A percentile compares a stretch with the other conserved stretches of the same genome.
phyloP scores from a whole-genome alignment of 2,797 vertebrate genomes.

The Tympanoctomys barrerae region DNA sequence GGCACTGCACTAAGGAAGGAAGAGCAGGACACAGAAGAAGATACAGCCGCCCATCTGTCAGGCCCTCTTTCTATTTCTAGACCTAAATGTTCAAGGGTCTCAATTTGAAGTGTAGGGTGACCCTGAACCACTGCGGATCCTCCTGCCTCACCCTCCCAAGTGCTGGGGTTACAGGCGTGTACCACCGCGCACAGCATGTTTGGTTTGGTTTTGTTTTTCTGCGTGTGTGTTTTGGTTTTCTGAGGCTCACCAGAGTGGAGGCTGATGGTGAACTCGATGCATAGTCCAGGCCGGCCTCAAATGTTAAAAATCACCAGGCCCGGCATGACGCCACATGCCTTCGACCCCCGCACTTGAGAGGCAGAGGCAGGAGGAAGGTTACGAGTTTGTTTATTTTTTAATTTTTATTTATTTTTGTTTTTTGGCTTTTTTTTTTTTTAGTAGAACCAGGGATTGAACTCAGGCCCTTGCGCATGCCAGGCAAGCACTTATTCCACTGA shows the following conservation, averaged over 20 bases:
- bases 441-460: too few species aligned
- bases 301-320: slow-evolving; percentile 8
- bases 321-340: too few species aligned
- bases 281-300: background rate
- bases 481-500: too few species aligned
- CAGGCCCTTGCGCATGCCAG: too few species aligned
- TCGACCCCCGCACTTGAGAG: too few species aligned
- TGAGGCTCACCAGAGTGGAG: background rate
- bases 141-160: background rate
- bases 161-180: background rate
- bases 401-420: too few species aligned
- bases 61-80: slow-evolving; percentile 26
- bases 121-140: background rate
- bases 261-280: background rate
- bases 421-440: too few species aligned
- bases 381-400: too few species aligned
- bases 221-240: background rate
- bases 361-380: too few species aligned
- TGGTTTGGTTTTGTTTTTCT: background rate
- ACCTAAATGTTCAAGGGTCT: slow-evolving; percentile 7
- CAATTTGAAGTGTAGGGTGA: background rate
- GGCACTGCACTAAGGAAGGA: background rate
- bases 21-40: background rate
- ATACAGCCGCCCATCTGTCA: background rate
- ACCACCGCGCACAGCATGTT: background rate